Evolutionary conservation across 2,797 vertebrate species (phyloP).

Genomic region (Artibeus jamaicensis): DNA sequence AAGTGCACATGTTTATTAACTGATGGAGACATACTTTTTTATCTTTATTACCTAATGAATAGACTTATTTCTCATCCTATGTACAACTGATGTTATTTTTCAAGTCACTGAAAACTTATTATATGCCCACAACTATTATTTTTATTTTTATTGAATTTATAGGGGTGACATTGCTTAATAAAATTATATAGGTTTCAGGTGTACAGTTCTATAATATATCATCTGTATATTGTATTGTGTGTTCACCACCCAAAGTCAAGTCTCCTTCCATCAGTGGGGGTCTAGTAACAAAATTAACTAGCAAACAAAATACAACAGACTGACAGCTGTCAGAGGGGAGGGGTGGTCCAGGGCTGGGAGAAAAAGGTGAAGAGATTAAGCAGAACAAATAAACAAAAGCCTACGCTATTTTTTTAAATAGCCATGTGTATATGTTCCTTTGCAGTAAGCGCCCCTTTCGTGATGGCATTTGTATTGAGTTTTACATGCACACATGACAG

Average conservation of each 20-base stretch:
- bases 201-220: background rate
- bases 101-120: slow-evolving; percentile 41
- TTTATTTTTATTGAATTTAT: background rate
- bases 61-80: slow-evolving; percentile 34
- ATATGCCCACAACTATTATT: background rate
- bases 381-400: background rate
- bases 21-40: slow-evolving; percentile 37
- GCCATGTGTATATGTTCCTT: background rate
- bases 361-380: too few species aligned
- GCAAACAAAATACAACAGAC: too few species aligned
- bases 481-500: background rate
- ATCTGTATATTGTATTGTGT: too few species aligned
- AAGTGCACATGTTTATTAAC: slow-evolving; percentile 19
- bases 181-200: background rate
- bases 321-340: too few species aligned
- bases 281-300: too few species aligned
- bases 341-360: too few species aligned
- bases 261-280: too few species aligned
- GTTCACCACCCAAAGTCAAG: too few species aligned
- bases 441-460: background rate
- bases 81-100: slow-evolving; percentile 6
- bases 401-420: slow-evolving; percentile 7
- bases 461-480: slow-evolving; percentile 20
- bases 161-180: background rate
- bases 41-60: slow-evolving; percentile 18